A percentile compares a stretch with the other conserved stretches of the same genome.
These are phyloP conservation scores for Cololabis saira DNA, from an alignment of 2,113 vertebrate genomes.

Conservation along the genomic window DNA sequence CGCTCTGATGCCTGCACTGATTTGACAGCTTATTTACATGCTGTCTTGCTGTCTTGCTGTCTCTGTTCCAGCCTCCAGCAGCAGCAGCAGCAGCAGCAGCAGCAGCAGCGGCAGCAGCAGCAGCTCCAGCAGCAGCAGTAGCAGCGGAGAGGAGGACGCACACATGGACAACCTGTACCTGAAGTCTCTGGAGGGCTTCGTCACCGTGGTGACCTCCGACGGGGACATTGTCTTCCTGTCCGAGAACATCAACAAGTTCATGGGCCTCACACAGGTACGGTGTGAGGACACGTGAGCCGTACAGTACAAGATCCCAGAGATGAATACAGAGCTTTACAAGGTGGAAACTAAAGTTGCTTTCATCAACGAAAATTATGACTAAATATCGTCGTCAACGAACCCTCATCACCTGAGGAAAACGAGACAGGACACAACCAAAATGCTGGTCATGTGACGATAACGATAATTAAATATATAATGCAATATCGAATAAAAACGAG, in stretches of 20 bases:
- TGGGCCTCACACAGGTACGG: conserved; percentile 95
- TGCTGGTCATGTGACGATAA: no score
- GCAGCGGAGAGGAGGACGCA: conserved; percentile 35
- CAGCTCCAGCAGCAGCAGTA: conserved; percentile 44
- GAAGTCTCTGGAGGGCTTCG: conserved; percentile 96
- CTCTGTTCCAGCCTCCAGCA: conserved; percentile 48
- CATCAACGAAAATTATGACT: no score
- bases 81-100: conserved; percentile 43
- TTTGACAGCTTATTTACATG: neutral
- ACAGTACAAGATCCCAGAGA: no score
- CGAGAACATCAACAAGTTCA: conserved; percentile 98
- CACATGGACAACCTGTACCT: conserved; percentile 87
- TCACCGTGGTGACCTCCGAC: conserved; percentile 95
- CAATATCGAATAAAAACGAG: no score
- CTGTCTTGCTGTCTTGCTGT: neutral
- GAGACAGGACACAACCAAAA: no score
- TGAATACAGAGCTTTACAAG: no score
- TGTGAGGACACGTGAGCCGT: neutral
- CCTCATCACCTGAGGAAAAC: no score
- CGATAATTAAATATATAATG: no score
- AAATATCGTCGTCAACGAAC: no score
- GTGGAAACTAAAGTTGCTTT: no score
- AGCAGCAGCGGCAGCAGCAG: conserved; percentile 42
- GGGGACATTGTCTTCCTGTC: conserved; percentile 99
- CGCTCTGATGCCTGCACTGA: neutral